These are phyloP conservation scores for Porphyrio hochstetteri DNA, from an alignment of 2,113 vertebrate genomes.

Conservation along the genomic window DNA sequence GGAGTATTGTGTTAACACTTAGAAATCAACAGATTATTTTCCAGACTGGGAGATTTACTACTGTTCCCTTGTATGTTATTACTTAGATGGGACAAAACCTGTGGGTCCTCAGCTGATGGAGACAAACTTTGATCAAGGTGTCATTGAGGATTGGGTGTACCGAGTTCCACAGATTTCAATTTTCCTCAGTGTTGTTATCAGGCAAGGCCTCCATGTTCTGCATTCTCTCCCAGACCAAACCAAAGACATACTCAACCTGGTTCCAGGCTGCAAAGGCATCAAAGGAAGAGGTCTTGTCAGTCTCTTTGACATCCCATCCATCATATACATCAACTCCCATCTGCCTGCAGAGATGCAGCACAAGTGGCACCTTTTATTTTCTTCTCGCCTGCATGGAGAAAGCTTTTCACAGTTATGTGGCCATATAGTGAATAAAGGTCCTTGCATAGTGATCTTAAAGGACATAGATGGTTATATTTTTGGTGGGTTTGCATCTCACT, in stretches of 20 bases:
- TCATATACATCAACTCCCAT: conserved; percentile 84
- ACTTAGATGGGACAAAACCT: conserved; percentile 69
- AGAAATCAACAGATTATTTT: neutral
- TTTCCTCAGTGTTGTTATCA: conserved; percentile 83
- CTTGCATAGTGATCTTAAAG: conserved; percentile 83
- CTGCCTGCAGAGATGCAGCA: conserved; percentile 77
- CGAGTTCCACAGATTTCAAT: conserved; percentile 79
- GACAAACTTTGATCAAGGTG: conserved; percentile 65
- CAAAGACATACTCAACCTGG: conserved; percentile 66
- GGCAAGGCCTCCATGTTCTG: conserved; percentile 76
- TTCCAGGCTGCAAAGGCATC: conserved; percentile 80
- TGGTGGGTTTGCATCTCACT: conserved; percentile 89
- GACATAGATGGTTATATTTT: conserved; percentile 87
- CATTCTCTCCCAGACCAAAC: conserved; percentile 49
- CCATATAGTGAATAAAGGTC: conserved; percentile 76
- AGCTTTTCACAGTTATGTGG: conserved; percentile 89
- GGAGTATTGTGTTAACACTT: neutral
- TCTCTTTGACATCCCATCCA: conserved; percentile 83
- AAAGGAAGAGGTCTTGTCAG: conserved; percentile 65
- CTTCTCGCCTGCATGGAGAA: conserved; percentile 86
- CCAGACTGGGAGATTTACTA: neutral
- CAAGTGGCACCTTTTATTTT: conserved; percentile 90
- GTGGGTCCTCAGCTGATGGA: conserved; percentile 29
- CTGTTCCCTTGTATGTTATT: neutral
- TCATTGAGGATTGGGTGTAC: conserved; percentile 89